A percentile compares a stretch with the other conserved stretches of the same genome.
Conservation (phyloP, 2,797 vertebrate species). For the Sitta carolinensis region DNA sequence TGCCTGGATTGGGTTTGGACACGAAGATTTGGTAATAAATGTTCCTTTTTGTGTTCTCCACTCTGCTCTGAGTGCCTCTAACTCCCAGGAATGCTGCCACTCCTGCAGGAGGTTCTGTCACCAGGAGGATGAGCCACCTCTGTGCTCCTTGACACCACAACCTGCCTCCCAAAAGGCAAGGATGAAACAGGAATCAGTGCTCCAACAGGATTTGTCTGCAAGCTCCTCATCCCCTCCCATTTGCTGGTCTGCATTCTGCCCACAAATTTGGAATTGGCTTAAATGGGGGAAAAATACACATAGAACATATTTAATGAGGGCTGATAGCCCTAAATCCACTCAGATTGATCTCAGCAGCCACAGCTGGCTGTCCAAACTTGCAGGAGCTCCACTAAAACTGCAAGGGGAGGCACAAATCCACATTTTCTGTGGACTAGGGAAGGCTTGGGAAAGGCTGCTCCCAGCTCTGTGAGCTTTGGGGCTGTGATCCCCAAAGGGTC, state of each 20-base stretch:
- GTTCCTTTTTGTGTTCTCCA: neutral
- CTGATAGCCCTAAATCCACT: conserved; percentile 12
- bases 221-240: neutral
- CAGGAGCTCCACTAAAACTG: neutral
- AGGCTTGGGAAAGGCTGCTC: neutral
- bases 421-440: neutral
- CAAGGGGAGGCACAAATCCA: neutral
- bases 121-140: neutral
- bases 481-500: neutral
- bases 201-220: neutral
- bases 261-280: conserved; percentile 16
- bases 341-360: conserved; percentile 29
- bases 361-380: conserved; percentile 20
- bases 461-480: neutral
- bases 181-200: neutral
- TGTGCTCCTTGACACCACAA: neutral
- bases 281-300: neutral
- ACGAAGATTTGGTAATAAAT: neutral
- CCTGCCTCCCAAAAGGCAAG: neutral
- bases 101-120: neutral
- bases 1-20: neutral
- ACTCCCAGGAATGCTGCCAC: neutral
- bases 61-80: neutral
- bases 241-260: conserved; percentile 8
- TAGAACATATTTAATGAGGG: conserved; percentile 43